Conservation (phyloP, 2,888 invertebrate genomes). For the Omphaloscelis lunosa region DNA sequence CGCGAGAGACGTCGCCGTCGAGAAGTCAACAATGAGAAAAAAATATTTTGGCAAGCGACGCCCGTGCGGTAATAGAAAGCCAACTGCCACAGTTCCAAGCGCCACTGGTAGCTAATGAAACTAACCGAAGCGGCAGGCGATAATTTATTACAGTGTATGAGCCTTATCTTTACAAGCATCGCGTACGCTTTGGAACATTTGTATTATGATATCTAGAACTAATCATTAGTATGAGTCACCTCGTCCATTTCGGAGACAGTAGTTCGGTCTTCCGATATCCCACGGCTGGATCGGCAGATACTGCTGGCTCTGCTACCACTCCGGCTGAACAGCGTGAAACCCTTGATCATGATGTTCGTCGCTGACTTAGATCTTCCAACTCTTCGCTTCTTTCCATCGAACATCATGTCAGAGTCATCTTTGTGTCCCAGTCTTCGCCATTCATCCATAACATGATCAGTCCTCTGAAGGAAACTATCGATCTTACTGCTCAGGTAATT, state of each 20-base stretch:
- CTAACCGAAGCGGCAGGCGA: slow-evolving; percentile 72
- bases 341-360: slow-evolving; percentile 95
- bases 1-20: slow-evolving; percentile 72
- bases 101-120: slow-evolving; percentile 76
- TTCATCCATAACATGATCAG: slow-evolving; percentile 97
- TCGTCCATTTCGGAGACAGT: slow-evolving; percentile 93
- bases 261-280: slow-evolving; percentile 92
- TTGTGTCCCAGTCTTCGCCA: slow-evolving; percentile 94
- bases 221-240: slow-evolving; percentile 84
- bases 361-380: slow-evolving; percentile 93
- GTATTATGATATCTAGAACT: slow-evolving; percentile 67
- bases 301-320: slow-evolving; percentile 91
- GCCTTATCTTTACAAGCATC: slow-evolving; percentile 73
- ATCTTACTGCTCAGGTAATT: slow-evolving; percentile 94
- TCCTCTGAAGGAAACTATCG: slow-evolving; percentile 94
- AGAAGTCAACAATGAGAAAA: slow-evolving; percentile 83
- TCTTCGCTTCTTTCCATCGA: slow-evolving; percentile 80
- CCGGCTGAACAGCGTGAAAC: slow-evolving; percentile 93
- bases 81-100: slow-evolving; percentile 74
- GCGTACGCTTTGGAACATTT: slow-evolving; percentile 69
- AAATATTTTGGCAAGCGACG: slow-evolving; percentile 82
- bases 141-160: slow-evolving; percentile 81
- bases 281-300: slow-evolving; percentile 87
- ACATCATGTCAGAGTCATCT: slow-evolving; percentile 87
- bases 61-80: slow-evolving; percentile 73